phyloP scores from a whole-genome alignment of 2,113 vertebrate genomes.

The Pygoscelis antarcticus region DNA sequence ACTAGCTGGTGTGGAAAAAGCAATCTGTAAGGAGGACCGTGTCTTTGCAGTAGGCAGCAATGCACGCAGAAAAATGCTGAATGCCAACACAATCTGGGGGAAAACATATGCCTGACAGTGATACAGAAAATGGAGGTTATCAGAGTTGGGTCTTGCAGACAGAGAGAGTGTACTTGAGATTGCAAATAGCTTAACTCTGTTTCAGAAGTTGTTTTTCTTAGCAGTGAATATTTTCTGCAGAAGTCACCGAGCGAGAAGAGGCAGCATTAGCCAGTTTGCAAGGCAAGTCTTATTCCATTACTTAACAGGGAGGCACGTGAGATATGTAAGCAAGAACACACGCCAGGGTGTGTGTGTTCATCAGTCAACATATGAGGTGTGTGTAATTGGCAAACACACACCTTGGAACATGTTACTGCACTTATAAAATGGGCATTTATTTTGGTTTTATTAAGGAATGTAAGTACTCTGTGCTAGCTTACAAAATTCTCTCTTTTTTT shows the following conservation, averaged over 20 bases:
- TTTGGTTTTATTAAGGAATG: constrained; percentile 41
- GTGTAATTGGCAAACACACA: constrained; percentile 45
- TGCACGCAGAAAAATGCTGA: not conserved
- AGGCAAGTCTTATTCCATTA: constrained; percentile 60
- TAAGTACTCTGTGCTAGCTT: constrained; percentile 12
- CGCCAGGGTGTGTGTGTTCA: constrained; percentile 53
- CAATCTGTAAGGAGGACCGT: not conserved
- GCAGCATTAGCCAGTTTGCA: not conserved
- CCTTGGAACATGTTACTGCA: constrained; percentile 60
- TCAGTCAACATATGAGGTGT: constrained; percentile 58
- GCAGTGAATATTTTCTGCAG: constrained; percentile 20
- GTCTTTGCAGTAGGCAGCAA: not conserved
- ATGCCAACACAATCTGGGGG: not conserved
- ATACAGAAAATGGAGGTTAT: not conserved
- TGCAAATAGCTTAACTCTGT: not conserved
- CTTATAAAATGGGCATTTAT: constrained; percentile 59
- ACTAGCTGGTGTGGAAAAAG: not conserved
- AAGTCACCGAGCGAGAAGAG: not conserved
- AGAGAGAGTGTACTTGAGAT: not conserved
- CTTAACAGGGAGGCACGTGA: constrained; percentile 49
- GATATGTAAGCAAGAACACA: constrained; percentile 55
- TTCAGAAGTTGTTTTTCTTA: constrained; percentile 24
- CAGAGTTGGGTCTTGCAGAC: not conserved
- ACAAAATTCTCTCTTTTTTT: not conserved
- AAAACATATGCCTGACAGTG: not conserved